phyloP scores from a whole-genome alignment of 2,113 vertebrate species.

The Tiliqua scincoides region DNA sequence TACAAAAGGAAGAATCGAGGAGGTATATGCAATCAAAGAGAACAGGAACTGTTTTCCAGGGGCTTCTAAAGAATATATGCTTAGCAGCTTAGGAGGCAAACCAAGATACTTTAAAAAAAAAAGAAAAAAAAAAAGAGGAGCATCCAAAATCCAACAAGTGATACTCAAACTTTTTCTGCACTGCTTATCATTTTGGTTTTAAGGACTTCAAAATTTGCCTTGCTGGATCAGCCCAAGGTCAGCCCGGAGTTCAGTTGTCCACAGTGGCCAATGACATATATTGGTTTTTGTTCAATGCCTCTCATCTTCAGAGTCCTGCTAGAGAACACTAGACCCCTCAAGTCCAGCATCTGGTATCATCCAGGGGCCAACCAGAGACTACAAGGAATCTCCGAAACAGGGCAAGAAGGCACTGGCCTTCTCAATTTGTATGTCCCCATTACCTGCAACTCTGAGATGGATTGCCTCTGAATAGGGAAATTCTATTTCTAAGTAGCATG shows the following conservation, averaged over 20 bases:
- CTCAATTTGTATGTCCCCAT: too few relatives aligned
- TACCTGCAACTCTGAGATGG: too few relatives aligned
- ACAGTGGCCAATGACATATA: neutral
- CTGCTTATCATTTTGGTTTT: conserved; percentile 47
- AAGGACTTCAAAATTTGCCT: neutral
- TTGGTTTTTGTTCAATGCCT: neutral
- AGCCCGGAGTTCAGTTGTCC: neutral
- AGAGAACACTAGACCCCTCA: too few relatives aligned
- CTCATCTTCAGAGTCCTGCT: neutral
- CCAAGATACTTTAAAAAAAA: conserved; percentile 42
- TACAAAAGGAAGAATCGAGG: conserved; percentile 66
- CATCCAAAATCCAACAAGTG: conserved; percentile 53
- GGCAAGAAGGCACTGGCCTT: too few relatives aligned
- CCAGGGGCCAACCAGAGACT: too few relatives aligned
- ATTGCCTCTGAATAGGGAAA: too few relatives aligned
- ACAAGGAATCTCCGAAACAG: too few relatives aligned
- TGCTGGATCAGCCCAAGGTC: neutral
- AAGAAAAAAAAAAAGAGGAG: conserved; percentile 48
- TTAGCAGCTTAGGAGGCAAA: conserved; percentile 61
- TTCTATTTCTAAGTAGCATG: too few relatives aligned
- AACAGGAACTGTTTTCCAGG: conserved; percentile 44
- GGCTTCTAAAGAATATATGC: conserved; percentile 61
- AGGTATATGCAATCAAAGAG: conserved; percentile 19
- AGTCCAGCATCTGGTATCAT: too few relatives aligned
- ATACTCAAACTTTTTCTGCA: conserved; percentile 28